A percentile compares a stretch with the other conserved stretches of the same genome.
Evolutionary conservation across 1,140 invertebrate species (phyloP).

Genomic region (Mercenaria mercenaria): DNA sequence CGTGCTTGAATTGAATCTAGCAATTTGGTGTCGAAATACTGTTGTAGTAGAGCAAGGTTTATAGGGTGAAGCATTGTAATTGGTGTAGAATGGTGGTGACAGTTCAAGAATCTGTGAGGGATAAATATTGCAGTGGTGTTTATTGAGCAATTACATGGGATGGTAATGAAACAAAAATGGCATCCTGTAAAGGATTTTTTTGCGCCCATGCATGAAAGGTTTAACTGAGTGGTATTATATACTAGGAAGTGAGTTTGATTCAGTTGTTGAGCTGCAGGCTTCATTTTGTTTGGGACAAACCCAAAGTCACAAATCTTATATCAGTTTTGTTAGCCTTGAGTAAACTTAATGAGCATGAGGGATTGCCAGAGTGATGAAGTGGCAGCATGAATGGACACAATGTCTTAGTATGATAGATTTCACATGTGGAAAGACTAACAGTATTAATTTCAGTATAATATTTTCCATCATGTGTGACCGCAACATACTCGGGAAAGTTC

Average conservation of each 20-base stretch:
- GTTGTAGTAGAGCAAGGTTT: background rate
- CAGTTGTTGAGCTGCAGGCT: background rate
- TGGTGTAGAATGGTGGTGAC: background rate
- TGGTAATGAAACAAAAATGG: background rate
- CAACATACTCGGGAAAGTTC: background rate
- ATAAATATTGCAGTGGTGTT: background rate
- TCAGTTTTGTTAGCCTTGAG: background rate
- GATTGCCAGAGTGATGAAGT: background rate
- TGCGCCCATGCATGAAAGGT: background rate
- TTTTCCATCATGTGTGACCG: background rate
- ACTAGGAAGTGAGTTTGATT: background rate
- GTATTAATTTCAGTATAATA: background rate
- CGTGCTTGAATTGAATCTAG: background rate
- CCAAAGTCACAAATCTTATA: background rate
- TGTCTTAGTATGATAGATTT: background rate
- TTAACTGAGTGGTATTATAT: background rate
- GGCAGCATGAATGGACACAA: conserved; percentile 3
- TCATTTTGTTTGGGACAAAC: background rate
- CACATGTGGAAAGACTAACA: background rate
- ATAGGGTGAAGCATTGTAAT: background rate
- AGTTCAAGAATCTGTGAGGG: background rate
- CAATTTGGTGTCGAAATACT: background rate
- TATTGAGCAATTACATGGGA: conserved; percentile 17
- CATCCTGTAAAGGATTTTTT: background rate
- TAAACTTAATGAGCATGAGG: background rate